These are phyloP conservation scores for Rallus crepitans DNA, from an alignment of 2,797 vertebrate species.

Conservation along the genomic window DNA sequence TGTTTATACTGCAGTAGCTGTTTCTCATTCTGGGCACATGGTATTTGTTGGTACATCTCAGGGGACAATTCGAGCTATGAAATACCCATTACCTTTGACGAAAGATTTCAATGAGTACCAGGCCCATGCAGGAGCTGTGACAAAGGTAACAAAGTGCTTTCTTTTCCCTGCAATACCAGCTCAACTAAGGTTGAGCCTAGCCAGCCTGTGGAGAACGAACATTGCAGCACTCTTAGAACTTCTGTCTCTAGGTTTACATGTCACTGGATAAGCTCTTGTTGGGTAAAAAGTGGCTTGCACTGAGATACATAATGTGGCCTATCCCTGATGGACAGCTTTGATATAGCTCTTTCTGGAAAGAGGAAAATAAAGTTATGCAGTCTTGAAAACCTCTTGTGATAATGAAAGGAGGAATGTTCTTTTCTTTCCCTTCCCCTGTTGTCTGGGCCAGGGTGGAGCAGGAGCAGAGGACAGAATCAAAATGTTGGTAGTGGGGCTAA, in stretches of 20 bases:
- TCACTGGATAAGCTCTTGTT: neutral
- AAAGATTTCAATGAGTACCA: conserved; percentile 89
- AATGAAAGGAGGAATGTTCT: neutral
- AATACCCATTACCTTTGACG: conserved; percentile 86
- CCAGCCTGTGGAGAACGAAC: neutral
- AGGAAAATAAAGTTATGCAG: neutral
- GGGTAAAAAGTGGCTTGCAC: neutral
- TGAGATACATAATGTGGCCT: neutral
- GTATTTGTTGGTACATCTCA: conserved; percentile 89
- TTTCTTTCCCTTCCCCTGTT: neutral
- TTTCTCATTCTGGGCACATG: conserved; percentile 86
- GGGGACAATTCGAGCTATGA: conserved; percentile 89
- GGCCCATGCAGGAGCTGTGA: conserved; percentile 88
- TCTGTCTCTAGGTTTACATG: neutral
- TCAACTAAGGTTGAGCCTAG: neutral
- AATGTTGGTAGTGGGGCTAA: neutral
- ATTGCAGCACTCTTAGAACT: neutral
- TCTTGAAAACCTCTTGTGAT: neutral
- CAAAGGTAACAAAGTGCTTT: conserved; percentile 82
- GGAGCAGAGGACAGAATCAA: neutral
- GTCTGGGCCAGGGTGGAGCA: neutral
- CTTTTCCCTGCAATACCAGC: neutral
- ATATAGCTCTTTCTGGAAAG: neutral
- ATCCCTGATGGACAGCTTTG: neutral
- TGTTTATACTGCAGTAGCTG: conserved; percentile 83